These are phyloP conservation scores for Nephrotoma flavescens DNA, from an alignment of 2,888 invertebrate genomes.

Conservation along the genomic window DNA sequence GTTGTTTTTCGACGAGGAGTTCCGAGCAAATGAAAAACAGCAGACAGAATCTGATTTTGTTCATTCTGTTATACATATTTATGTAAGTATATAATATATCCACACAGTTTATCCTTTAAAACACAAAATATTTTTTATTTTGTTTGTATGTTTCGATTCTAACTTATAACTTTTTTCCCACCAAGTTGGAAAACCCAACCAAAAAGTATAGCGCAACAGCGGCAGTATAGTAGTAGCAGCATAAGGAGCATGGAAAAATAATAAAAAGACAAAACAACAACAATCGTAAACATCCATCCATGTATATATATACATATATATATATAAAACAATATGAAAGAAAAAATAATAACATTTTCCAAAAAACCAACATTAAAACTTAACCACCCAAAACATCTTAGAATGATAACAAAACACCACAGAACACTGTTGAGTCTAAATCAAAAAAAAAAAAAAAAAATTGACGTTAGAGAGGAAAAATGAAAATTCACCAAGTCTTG, in stretches of 20 bases:
- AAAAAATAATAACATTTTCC: background rate
- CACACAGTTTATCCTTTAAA: background rate
- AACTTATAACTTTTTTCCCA: background rate
- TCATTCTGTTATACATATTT: background rate
- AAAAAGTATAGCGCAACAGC: background rate
- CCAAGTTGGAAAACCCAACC: background rate
- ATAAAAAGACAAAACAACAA: background rate
- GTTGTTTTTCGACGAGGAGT: background rate
- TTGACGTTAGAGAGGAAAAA: background rate
- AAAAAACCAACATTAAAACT: background rate
- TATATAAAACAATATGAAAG: background rate
- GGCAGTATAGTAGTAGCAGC: background rate
- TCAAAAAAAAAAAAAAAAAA: background rate
- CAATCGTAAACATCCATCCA: background rate
- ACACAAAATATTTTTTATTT: background rate
- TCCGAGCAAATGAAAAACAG: background rate
- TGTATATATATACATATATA: background rate
- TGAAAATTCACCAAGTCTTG: background rate
- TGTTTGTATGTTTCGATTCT: background rate
- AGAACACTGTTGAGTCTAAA: background rate
- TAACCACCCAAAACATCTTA: background rate
- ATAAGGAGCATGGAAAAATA: background rate
- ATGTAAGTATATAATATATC: background rate
- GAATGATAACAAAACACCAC: background rate
- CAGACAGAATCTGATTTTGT: background rate